Conservation (phyloP, 2,888 invertebrate genomes). For the Drosophila maculinotata region DNA sequence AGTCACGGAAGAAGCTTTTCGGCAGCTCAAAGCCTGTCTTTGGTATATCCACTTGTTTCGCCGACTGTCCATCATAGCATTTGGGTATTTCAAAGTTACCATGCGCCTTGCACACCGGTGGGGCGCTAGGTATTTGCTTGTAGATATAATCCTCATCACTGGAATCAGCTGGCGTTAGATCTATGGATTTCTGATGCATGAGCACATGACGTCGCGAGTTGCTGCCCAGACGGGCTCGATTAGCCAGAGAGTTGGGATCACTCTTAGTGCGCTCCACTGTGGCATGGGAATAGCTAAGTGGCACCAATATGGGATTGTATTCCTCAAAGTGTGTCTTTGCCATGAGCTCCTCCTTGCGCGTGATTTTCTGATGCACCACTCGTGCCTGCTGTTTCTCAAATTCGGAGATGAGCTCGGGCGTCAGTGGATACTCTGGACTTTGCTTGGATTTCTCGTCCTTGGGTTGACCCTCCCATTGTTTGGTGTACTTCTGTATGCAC, state of each 20-base stretch:
- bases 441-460: slow-evolving; percentile 87
- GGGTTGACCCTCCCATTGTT: slow-evolving; percentile 79
- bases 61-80: slow-evolving; percentile 81
- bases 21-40: slow-evolving; percentile 90
- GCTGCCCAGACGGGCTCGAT: slow-evolving; percentile 90
- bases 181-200: slow-evolving; percentile 94
- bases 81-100: slow-evolving; percentile 89
- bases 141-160: slow-evolving; percentile 93
- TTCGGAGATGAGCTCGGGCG: slow-evolving; percentile 87
- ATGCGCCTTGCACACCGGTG: slow-evolving; percentile 89
- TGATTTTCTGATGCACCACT: slow-evolving; percentile 85
- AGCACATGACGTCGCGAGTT: slow-evolving; percentile 91
- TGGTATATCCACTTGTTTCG: slow-evolving; percentile 86
- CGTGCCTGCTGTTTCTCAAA: slow-evolving; percentile 87
- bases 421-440: slow-evolving; percentile 86
- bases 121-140: slow-evolving; percentile 91
- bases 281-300: slow-evolving; percentile 88
- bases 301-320: slow-evolving; percentile 89
- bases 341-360: slow-evolving; percentile 88
- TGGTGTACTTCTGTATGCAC: slow-evolving; percentile 87
- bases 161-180: slow-evolving; percentile 93
- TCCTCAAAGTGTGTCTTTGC: slow-evolving; percentile 89
- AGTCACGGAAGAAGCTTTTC: slow-evolving; percentile 90
- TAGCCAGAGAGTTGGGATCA: slow-evolving; percentile 92
- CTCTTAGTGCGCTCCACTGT: slow-evolving; percentile 94